Evolutionary conservation across 2,113 vertebrate species (phyloP).

Genomic region (Cynocephalus volans): DNA sequence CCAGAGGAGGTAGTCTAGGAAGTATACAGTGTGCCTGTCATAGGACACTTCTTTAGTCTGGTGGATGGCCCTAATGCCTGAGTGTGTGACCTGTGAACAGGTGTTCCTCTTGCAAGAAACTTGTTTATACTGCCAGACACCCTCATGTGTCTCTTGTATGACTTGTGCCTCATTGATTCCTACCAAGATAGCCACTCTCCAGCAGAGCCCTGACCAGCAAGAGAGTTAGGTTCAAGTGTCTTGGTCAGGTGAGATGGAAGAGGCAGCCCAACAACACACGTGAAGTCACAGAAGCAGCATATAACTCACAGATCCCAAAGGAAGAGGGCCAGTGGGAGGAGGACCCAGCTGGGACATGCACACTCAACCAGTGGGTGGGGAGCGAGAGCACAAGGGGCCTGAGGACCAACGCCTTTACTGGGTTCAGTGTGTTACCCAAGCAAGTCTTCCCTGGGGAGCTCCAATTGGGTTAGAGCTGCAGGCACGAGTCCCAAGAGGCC

Average conservation of each 20-base stretch:
- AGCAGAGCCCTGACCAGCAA: background rate
- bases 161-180: background rate
- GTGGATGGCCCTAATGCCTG: too few relatives aligned
- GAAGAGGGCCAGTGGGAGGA: background rate
- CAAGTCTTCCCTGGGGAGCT: background rate
- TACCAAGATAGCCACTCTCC: background rate
- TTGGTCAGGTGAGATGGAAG: background rate
- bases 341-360: background rate
- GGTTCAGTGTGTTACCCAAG: background rate
- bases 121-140: background rate
- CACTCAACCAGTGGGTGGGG: background rate
- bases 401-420: background rate
- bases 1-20: too few relatives aligned
- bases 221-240: background rate
- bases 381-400: background rate
- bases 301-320: background rate
- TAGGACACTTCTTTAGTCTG: background rate
- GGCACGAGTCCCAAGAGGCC: background rate
- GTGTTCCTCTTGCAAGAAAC: background rate
- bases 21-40: background rate
- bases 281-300: background rate
- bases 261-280: background rate
- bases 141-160: background rate
- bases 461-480: background rate
- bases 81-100: background rate